Conservation (phyloP, 2,888 invertebrate species). For the Chromoteleia sp. region DNA sequence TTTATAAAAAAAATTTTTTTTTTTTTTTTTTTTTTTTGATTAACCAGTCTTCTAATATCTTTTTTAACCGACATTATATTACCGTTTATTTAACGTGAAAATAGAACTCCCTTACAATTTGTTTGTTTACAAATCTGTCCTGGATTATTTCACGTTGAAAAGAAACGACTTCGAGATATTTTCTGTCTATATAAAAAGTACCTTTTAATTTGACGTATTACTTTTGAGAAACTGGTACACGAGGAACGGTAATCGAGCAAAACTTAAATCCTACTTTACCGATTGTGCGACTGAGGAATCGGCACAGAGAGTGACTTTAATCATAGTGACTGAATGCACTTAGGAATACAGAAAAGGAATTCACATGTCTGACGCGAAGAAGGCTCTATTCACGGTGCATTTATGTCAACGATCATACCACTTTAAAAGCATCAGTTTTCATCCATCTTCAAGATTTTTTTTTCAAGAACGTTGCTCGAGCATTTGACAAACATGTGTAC, state of each 20-base stretch:
- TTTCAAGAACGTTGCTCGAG: neutral
- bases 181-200: neutral
- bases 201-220: neutral
- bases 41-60: too few relatives aligned
- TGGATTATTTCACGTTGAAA: too few relatives aligned
- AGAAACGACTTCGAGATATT: too few relatives aligned
- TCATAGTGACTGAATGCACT: constrained; percentile 43
- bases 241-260: constrained; percentile 26
- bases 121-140: too few relatives aligned
- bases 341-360: constrained; percentile 43
- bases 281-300: constrained; percentile 33
- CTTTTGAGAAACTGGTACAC: constrained; percentile 20
- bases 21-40: too few relatives aligned
- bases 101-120: too few relatives aligned
- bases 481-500: constrained; percentile 3
- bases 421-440: constrained; percentile 44
- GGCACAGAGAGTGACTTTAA: constrained; percentile 44
- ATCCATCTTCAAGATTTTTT: constrained; percentile 9
- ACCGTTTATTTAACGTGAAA: too few relatives aligned
- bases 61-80: too few relatives aligned
- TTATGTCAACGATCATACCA: constrained; percentile 49
- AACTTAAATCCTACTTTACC: constrained; percentile 49
- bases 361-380: constrained; percentile 45
- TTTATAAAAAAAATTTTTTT: too few relatives aligned
- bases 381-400: constrained; percentile 46